These are phyloP conservation scores for Pteria penguin DNA, from an alignment of 2,888 invertebrate species.

Conservation along the genomic window DNA sequence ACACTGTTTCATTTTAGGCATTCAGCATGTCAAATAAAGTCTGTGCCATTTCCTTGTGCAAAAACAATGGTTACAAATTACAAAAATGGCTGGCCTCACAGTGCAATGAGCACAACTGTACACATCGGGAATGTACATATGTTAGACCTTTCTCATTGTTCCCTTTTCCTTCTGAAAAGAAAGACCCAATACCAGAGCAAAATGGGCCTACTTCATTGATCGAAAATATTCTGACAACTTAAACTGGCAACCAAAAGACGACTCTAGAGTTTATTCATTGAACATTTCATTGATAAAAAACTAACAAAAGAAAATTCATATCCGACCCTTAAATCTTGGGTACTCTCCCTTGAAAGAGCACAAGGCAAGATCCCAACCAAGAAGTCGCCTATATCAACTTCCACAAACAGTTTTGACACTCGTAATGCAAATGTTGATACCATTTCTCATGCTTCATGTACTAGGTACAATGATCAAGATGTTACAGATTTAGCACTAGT, in stretches of 20 bases:
- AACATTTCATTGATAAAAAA: background rate
- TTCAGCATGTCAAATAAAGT: too few relatives aligned
- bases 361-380: background rate
- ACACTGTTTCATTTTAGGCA: too few relatives aligned
- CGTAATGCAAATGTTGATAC: too few relatives aligned
- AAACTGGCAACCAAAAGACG: background rate
- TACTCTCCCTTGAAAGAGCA: background rate
- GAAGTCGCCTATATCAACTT: background rate
- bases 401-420: too few relatives aligned
- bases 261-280: background rate
- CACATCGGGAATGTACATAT: background rate
- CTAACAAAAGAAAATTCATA: background rate
- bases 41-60: too few relatives aligned
- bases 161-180: background rate
- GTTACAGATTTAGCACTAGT: too few relatives aligned
- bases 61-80: background rate
- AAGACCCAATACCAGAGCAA: background rate
- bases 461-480: too few relatives aligned
- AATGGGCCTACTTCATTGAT: background rate
- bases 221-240: background rate
- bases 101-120: background rate
- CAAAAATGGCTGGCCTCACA: background rate
- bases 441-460: too few relatives aligned
- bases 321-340: conserved; percentile 5
- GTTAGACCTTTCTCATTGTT: background rate